A percentile compares a stretch with the other conserved stretches of the same genome.
These are phyloP conservation scores for Cacatua alba DNA, from an alignment of 2,113 vertebrate species.

Conservation along the genomic window DNA sequence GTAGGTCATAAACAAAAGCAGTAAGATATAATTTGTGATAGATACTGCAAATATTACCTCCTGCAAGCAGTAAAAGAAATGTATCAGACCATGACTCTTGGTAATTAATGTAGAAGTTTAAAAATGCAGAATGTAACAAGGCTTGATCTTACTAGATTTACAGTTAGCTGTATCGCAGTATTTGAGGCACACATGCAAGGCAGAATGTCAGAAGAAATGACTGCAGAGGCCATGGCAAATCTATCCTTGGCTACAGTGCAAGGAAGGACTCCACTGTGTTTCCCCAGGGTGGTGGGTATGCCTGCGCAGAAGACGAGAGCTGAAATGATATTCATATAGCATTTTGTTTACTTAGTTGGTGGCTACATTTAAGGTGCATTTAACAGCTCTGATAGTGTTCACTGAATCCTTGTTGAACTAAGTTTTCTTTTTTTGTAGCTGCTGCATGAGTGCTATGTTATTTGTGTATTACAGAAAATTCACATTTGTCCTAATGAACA, in stretches of 20 bases:
- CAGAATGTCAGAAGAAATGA: not conserved
- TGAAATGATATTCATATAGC: not conserved
- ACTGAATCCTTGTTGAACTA: not conserved
- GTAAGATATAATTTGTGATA: not conserved
- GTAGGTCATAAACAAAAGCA: not conserved
- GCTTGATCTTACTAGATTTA: not conserved
- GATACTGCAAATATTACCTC: not conserved
- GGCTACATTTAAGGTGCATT: too few relatives aligned
- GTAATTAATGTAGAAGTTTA: not conserved
- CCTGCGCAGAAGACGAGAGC: not conserved
- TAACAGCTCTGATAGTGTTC: too few relatives aligned
- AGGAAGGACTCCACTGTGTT: not conserved
- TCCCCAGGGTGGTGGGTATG: not conserved
- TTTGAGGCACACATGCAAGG: not conserved
- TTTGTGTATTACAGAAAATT: not conserved
- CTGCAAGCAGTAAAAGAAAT: not conserved
- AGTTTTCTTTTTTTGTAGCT: not conserved
- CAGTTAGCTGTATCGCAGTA: not conserved
- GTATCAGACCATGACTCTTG: not conserved
- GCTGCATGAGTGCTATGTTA: not conserved
- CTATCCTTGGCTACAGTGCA: not conserved
- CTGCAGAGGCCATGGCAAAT: not conserved
- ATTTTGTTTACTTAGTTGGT: not conserved
- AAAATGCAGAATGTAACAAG: not conserved
- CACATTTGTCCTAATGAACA: not conserved